phyloP scores from a whole-genome alignment of 2,797 vertebrate species.

The Pelobates cultripes region DNA sequence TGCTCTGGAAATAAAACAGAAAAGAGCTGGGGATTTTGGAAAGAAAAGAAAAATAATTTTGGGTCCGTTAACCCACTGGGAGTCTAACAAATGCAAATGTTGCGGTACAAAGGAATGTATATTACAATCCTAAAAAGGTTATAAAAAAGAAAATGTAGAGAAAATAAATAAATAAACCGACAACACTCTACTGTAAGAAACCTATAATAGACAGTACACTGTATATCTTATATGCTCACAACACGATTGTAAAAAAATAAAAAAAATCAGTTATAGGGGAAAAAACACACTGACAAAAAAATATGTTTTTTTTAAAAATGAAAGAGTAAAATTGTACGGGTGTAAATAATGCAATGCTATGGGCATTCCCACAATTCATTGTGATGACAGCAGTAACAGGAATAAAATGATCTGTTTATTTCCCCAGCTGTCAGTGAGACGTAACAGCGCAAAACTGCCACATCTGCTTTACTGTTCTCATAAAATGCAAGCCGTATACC shows the following conservation, averaged over 20 bases:
- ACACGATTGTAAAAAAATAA: too few relatives aligned
- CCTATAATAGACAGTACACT: too few relatives aligned
- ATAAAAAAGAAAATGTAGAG: too few relatives aligned
- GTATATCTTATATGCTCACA: too few relatives aligned
- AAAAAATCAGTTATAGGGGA: too few relatives aligned
- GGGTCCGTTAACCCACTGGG: background rate
- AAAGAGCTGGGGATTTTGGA: background rate
- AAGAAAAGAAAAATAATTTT: constrained; percentile 1
- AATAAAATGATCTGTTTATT: background rate
- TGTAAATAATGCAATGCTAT: background rate
- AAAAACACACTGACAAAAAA: too few relatives aligned
- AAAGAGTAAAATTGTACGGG: too few relatives aligned
- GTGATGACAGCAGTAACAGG: background rate
- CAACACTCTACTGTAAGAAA: too few relatives aligned
- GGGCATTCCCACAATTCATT: background rate
- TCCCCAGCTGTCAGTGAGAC: background rate
- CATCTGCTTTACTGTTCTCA: background rate
- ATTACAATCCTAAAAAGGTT: background rate
- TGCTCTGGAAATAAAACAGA: background rate
- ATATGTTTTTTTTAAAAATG: too few relatives aligned
- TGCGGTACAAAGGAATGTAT: background rate
- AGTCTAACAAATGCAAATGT: background rate
- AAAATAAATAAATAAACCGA: too few relatives aligned
- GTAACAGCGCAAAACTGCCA: background rate
- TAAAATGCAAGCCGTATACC: background rate